Evolutionary conservation across 2,888 invertebrate genomes (phyloP).

Genomic region (Oxystoma pomonae): DNA sequence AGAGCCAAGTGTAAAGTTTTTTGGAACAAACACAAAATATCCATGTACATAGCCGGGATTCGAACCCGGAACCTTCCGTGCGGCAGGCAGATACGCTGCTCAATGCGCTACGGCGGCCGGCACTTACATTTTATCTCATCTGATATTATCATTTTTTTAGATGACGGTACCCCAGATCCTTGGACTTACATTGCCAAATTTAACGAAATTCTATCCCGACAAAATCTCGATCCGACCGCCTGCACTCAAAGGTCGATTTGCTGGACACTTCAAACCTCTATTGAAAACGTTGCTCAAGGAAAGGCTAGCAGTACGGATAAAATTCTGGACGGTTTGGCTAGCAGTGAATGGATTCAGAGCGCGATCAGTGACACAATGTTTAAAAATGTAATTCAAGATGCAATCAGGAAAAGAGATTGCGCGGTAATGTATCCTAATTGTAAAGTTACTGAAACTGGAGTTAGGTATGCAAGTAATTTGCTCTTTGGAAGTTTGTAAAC

Average conservation of each 20-base stretch:
- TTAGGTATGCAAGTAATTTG: background rate
- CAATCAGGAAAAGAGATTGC: constrained; percentile 7
- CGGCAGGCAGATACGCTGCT: no score
- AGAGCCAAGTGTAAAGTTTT: no score
- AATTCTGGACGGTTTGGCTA: constrained; percentile 50
- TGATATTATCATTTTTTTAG: background rate
- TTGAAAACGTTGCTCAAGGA: background rate
- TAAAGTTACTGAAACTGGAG: background rate
- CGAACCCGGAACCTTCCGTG: no score
- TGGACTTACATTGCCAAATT: background rate
- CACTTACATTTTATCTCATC: no score
- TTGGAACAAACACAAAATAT: no score
- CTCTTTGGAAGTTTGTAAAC: background rate
- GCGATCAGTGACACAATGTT: background rate
- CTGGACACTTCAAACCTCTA: background rate
- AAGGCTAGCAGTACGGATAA: constrained; percentile 47
- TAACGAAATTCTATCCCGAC: background rate
- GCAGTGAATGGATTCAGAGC: constrained; percentile 44
- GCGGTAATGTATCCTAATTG: background rate
- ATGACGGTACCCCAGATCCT: background rate
- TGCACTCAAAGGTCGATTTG: background rate
- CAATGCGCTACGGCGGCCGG: no score
- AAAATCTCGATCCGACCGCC: background rate
- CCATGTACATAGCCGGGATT: no score
- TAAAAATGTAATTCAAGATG: background rate